Evolutionary conservation across 2,888 invertebrate species (phyloP), one percentile per base, ranked within the genome.

Genomic region (Cheiracanthium punctorium): DNA sequence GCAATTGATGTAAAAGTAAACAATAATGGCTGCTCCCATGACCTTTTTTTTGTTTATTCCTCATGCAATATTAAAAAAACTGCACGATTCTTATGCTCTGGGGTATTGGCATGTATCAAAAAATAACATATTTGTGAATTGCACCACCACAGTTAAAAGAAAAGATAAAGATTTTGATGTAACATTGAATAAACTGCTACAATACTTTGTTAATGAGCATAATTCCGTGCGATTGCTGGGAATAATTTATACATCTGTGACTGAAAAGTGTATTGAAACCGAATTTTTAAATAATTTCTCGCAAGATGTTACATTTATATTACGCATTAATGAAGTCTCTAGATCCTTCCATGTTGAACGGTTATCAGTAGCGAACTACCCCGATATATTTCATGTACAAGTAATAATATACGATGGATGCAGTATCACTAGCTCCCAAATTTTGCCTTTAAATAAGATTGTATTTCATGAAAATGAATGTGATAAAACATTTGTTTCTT

Each of bases 1-100:
- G n/a, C n/a, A n/a, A n/a, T n/a, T n/a, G n/a, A n/a, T n/a, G n/a
- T n/a, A n/a, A n/a, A n/a, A n/a, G n/a, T n/a, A 37, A 37, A 37
- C n/a, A 58, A 58, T 58, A n/a, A 58, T 58, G 58, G 58, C 58
- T 24, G 58, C 24, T 24, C 12, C 58, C 58, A 58, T 58, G 58
- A 4, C 58, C 5, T 4, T 58, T 20, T 20, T 4, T 20, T 4
- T 58, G 5, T 58, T 58, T 58, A n/a, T 58, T 24, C 12, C 58
- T 1, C 24, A 58, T 17, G 7, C 24, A 7, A 24, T 12, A 4
- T 17, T 58, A 24, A 58, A 58, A 24, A n/a, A 58, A 12, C 8
- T 7, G 12, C 24, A 5, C 5, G 17, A n/a, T 24, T 58, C 20
- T 58, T 58, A 24, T 58, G 58, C 24, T 0, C 24, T 58, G 2